These are phyloP conservation scores for Xestia rhomboidea DNA, from an alignment of 2,888 invertebrate species.

Conservation along the genomic window DNA sequence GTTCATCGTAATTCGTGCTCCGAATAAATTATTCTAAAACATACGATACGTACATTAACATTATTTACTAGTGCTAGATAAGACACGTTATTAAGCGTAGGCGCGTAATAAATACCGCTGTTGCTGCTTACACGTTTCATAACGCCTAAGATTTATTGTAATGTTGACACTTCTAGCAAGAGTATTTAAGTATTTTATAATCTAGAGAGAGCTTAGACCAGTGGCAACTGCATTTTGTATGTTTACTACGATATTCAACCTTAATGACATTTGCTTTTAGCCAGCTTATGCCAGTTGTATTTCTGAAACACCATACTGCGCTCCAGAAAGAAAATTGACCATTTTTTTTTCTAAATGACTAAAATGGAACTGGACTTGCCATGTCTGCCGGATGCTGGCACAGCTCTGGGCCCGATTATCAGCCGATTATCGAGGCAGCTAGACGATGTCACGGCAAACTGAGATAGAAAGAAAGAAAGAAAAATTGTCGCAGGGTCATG, in stretches of 20 bases:
- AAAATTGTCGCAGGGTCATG: no score
- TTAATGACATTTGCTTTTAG: background rate
- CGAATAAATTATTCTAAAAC: constrained; percentile 29
- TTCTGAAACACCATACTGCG: background rate
- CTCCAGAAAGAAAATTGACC: no score
- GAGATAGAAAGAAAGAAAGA: no score
- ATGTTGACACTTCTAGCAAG: constrained; percentile 19
- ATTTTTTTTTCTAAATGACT: no score
- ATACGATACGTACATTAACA: constrained; percentile 28
- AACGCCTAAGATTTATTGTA: constrained; percentile 37
- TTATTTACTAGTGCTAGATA: constrained; percentile 48
- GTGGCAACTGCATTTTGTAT: background rate
- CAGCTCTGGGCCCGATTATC: no score
- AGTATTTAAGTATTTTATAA: background rate
- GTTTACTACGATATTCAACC: background rate
- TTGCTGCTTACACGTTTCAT: constrained; percentile 27
- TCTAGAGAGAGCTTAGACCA: background rate
- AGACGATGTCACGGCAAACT: no score
- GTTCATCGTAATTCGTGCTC: constrained; percentile 3
- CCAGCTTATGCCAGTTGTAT: background rate
- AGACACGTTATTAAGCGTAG: constrained; percentile 40
- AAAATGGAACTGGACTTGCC: no score
- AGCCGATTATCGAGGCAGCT: no score
- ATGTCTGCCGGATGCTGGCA: no score
- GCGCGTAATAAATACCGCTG: constrained; percentile 37